Evolutionary conservation across 1,140 invertebrate genomes (phyloP), one percentile per base, ranked within the genome.

Genomic region (Anoplolepis gracilipes): DNA sequence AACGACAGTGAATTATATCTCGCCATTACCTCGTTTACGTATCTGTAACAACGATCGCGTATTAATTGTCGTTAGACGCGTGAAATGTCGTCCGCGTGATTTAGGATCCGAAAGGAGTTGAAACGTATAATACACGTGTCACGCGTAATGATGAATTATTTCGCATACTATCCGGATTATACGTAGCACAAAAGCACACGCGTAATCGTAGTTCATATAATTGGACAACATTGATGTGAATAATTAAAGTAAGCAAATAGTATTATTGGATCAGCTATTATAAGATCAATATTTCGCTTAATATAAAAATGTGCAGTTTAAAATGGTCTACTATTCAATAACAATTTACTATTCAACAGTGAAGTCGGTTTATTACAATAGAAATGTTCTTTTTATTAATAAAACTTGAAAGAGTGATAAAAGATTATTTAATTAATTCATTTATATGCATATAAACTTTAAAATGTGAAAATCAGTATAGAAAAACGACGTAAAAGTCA

Each of bases 61-160:
- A 85, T 65, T 78, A 85, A 85, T 85, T 65, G 75, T 78, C 46
- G 46, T 67, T 36, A 33, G 36, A 1, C 61, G 73, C 73, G 82
- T 64, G 70, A 85, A 85, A 85, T 59, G 39, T 84, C 82, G 33
- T 46, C 82, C n/a, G 28, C 33, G 39, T 76, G 57, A 73, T 76
- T 76, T 49, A 53, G 33, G n/a, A 84, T 33, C 49, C 33, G 42
- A 25, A 28, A 11, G 59, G n/a, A 42, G 28, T 28, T 70, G n/a
- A 72, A 36, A 73, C 59, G 55, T 57, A 62, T 28, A 39, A 62
- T 8, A 39, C 42, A 62, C n/a, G 55, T 33, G 53, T 59, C 39
- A 49, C 10, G 55, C 36, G 39, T 8, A 42, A 28, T 46, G 46
- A 84, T 77, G 39, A 76, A 75, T 76, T 84, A 39, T 62, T 75